These are phyloP conservation scores for Rugalucina vietnamica DNA, from an alignment of 2,888 invertebrate species.

Conservation along the genomic window DNA sequence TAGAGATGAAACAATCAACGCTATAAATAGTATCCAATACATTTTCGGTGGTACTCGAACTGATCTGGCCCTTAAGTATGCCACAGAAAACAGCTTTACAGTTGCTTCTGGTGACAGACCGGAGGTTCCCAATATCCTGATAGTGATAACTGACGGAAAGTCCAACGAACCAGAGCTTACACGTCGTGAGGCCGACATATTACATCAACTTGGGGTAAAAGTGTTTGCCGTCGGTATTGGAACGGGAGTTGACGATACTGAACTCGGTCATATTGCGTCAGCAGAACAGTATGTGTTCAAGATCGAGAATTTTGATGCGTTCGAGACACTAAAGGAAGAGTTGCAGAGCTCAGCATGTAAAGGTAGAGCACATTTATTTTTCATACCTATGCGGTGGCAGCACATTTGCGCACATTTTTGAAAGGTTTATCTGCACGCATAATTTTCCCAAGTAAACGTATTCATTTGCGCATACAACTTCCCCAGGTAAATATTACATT, in stretches of 20 bases:
- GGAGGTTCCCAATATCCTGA: conserved; percentile 71
- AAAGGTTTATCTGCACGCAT: no score
- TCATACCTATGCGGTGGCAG: no score
- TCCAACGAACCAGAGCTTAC: conserved; percentile 63
- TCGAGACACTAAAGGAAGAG: conserved; percentile 70
- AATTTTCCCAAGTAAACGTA: no score
- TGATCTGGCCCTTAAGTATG: conserved; percentile 73
- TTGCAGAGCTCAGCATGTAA: conserved; percentile 73
- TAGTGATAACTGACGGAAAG: conserved; percentile 75
- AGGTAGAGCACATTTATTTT: no score
- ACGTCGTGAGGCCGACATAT: conserved; percentile 52
- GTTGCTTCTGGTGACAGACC: conserved; percentile 69
- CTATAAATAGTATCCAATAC: conserved; percentile 71
- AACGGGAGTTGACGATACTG: conserved; percentile 64
- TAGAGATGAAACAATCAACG: conserved; percentile 63
- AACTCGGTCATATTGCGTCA: conserved; percentile 74
- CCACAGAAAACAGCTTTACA: conserved; percentile 70
- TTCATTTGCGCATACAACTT: no score
- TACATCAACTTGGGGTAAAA: conserved; percentile 61
- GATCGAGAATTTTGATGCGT: conserved; percentile 71
- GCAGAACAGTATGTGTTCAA: conserved; percentile 72
- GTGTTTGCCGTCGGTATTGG: conserved; percentile 75
- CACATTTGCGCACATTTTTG: no score
- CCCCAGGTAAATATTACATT: no score
- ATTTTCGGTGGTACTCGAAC: conserved; percentile 75